These are phyloP conservation scores for Tinea pellionella DNA, from an alignment of 2,888 invertebrate genomes.

Conservation along the genomic window DNA sequence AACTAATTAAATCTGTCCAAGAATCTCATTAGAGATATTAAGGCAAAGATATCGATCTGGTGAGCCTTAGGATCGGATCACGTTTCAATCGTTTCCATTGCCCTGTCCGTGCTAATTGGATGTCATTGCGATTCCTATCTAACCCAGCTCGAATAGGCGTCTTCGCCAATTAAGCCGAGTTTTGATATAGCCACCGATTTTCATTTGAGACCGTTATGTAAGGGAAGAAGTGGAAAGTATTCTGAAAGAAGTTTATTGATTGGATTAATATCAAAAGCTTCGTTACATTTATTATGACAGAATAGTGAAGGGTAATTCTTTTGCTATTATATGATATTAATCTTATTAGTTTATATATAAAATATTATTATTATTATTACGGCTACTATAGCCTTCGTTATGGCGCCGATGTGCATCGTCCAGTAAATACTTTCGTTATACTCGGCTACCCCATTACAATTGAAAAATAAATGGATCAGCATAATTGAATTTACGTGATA, in stretches of 20 bases:
- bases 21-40: background rate
- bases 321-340: background rate
- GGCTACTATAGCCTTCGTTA: too few species aligned
- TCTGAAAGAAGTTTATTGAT: background rate
- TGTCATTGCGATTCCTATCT: background rate
- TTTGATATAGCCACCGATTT: background rate
- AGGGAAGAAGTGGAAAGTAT: background rate
- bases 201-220: background rate
- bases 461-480: too few species aligned
- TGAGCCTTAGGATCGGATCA: background rate
- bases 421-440: too few species aligned
- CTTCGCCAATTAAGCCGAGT: background rate
- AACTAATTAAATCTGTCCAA: background rate
- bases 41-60: background rate
- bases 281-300: too few species aligned
- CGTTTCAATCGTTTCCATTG: constrained; percentile 8
- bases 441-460: too few species aligned
- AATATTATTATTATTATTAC: too few species aligned
- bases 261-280: background rate
- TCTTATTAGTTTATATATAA: too few species aligned
- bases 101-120: constrained; percentile 8
- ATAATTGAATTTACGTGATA: too few species aligned
- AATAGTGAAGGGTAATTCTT: background rate
- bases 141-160: constrained; percentile 1
- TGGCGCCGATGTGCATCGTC: too few species aligned